Base-by-base conservation (phyloP, 2,113 vertebrate genomes). In the Coptodon rendalli region DNA sequence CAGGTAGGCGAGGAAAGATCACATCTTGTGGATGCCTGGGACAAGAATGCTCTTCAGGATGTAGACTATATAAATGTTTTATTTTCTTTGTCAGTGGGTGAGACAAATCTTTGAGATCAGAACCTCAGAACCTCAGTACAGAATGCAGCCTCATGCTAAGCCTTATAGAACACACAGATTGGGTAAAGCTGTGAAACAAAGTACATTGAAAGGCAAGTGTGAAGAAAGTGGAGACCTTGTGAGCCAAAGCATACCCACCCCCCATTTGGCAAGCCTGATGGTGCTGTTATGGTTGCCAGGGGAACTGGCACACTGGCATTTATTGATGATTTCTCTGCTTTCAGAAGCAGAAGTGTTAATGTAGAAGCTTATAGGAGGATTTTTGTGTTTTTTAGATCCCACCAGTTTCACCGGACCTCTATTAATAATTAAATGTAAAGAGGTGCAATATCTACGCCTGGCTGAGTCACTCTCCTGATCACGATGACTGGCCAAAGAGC, bases 381-480 rank as follows among this genome's bases (percentile, higher is more conserved):
- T 59, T 61, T 29, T 48, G 29, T 48, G 6, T 29, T 10, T 24
- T 52, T 27, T 16, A n/a, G 14, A 63, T 4, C n/a, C 19, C 9
- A 24, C 50, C 66, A 31, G 5, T 34, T 57, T 36, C 13, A 48
- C 22, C 13, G n/a, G 14, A 78, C 16, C 3, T 13, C 14, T 17
- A 50, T 78, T 78, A 48, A 50, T 68, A 45, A 7, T 45, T 73
- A 10, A 16, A 13, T 9, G 8, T 16, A 14, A 43, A 27, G 36
- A 7, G 36, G 22, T 78, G 27, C 71, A 63, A 31, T 43, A 38
- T 31, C n/a, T 24, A 36, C 7, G 14, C 34, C 29, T 9, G 43
- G 19, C 83, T 85, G 83, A 80, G 40, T 79, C n/a, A 22, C 50
- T 48, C 27, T 11, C 9, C 19, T 81, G 38, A 68, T 57, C 50